These are phyloP conservation scores for Ariolimax columbianus DNA, from an alignment of 2,888 invertebrate genomes.

Conservation along the genomic window DNA sequence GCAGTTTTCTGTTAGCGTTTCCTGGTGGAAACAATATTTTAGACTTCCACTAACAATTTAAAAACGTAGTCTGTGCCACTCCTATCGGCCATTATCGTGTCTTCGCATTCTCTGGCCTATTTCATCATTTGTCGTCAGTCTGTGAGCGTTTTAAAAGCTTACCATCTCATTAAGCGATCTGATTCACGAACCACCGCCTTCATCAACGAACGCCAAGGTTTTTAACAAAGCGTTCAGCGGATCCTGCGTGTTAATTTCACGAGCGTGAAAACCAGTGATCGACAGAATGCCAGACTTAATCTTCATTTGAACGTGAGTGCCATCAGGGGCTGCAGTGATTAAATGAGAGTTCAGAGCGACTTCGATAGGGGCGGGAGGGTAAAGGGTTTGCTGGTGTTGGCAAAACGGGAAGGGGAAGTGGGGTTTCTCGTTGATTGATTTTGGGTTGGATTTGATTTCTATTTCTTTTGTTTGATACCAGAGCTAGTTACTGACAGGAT, in stretches of 20 bases:
- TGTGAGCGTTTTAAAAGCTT: conserved; percentile 24
- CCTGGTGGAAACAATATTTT: not conserved
- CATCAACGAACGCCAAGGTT: conserved; percentile 15
- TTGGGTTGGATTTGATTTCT: not conserved
- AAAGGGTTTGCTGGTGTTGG: not conserved
- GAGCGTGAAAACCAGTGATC: conserved; percentile 39
- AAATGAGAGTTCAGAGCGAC: conserved; percentile 10
- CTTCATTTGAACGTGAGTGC: conserved; percentile 40
- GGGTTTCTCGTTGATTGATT: conserved; percentile 4
- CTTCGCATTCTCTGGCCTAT: not conserved
- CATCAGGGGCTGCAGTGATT: conserved; percentile 39
- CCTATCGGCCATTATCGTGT: not conserved
- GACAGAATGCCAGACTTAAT: conserved; percentile 42
- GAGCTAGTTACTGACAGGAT: conserved; percentile 9
- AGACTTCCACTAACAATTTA: not conserved
- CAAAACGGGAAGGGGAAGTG: not conserved
- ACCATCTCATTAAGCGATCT: conserved; percentile 30
- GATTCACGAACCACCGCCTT: conserved; percentile 27
- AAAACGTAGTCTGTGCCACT: not conserved
- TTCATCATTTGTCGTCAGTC: conserved; percentile 32
- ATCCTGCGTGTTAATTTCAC: conserved; percentile 39
- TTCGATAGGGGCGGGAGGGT: not conserved
- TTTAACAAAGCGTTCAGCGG: conserved; percentile 36
- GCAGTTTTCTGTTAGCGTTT: not conserved
- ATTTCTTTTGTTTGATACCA: conserved; percentile 20